phyloP scores from a whole-genome alignment of 1,140 invertebrate species.

The Drosophila parvula region DNA sequence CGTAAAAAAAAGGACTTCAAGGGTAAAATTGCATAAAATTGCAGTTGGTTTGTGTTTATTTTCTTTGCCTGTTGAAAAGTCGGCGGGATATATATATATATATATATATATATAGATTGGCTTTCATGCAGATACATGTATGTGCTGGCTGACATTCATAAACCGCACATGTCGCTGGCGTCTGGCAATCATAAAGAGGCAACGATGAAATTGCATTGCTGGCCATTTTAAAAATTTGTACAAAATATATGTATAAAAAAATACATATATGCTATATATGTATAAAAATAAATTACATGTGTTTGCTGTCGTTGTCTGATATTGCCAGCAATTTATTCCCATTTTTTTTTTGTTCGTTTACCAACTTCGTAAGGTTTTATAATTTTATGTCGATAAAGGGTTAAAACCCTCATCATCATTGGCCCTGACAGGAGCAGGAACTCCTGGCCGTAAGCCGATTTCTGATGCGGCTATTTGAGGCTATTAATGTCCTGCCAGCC shows the following conservation, averaged over 20 bases:
- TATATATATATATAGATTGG: background rate
- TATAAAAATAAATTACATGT: conserved; percentile 47
- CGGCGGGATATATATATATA: background rate
- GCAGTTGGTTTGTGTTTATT: conserved; percentile 44
- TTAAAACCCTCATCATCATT: conserved; percentile 43
- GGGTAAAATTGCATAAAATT: conserved; percentile 48
- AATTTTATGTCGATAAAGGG: conserved; percentile 37
- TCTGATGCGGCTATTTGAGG: conserved; percentile 1
- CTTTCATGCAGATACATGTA: conserved; percentile 3
- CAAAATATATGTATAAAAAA: conserved; percentile 4
- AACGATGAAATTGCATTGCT: conserved; percentile 45
- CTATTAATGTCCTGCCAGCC: conserved; percentile 16
- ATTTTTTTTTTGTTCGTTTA: no score
- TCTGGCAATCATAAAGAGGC: conserved; percentile 27
- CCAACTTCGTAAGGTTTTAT: background rate
- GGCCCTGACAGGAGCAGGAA: conserved; percentile 33
- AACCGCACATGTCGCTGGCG: conserved; percentile 54
- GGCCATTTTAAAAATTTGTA: conserved; percentile 39
- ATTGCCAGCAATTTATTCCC: conserved; percentile 41
- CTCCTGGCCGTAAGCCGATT: conserved; percentile 14
- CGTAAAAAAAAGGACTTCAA: conserved; percentile 10
- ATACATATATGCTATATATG: background rate
- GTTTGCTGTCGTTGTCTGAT: conserved; percentile 46
- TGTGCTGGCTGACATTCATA: conserved; percentile 48
- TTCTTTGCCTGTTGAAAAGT: conserved; percentile 17